A percentile compares a stretch with the other conserved stretches of the same genome.
These are phyloP conservation scores for Scaptomyza pallida DNA, from an alignment of 1,140 invertebrate genomes.

Conservation along the genomic window DNA sequence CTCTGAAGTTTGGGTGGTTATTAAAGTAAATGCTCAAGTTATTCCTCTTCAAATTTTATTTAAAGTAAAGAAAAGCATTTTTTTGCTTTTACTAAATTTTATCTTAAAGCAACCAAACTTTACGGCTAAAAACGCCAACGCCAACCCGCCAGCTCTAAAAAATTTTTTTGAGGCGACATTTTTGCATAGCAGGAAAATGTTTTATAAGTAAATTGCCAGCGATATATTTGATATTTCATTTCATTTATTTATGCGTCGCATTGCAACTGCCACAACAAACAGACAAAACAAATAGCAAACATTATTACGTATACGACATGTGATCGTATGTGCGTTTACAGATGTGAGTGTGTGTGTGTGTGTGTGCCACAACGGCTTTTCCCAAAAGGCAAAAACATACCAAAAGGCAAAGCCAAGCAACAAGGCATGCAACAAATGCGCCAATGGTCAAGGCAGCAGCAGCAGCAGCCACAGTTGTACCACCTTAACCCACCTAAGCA, in stretches of 20 bases:
- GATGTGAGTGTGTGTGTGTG: slow-evolving; percentile 28
- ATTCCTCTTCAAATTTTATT: no score
- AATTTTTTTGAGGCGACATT: slow-evolving; percentile 52
- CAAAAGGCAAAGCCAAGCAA: slow-evolving; percentile 27
- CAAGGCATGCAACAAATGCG: slow-evolving; percentile 57
- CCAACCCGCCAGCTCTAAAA: no score
- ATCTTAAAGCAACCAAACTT: background rate
- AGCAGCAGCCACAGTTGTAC: slow-evolving; percentile 46
- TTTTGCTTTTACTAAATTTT: no score
- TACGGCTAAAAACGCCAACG: background rate
- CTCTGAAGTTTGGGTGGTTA: no score
- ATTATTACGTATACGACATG: slow-evolving; percentile 73
- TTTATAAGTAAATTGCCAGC: slow-evolving; percentile 71
- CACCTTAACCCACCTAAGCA: background rate
- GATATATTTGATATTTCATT: slow-evolving; percentile 53
- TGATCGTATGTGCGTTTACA: slow-evolving; percentile 5
- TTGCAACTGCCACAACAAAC: slow-evolving; percentile 45
- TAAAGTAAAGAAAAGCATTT: no score
- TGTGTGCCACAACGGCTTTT: slow-evolving; percentile 46
- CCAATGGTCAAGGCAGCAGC: slow-evolving; percentile 68
- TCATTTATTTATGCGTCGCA: slow-evolving; percentile 60
- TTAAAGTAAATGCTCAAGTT: no score
- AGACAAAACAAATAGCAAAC: slow-evolving; percentile 46
- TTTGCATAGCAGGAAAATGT: slow-evolving; percentile 56
- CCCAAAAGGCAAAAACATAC: slow-evolving; percentile 58